phyloP scores from a whole-genome alignment of 2,113 vertebrate species.

The Trematomus loennbergii region DNA sequence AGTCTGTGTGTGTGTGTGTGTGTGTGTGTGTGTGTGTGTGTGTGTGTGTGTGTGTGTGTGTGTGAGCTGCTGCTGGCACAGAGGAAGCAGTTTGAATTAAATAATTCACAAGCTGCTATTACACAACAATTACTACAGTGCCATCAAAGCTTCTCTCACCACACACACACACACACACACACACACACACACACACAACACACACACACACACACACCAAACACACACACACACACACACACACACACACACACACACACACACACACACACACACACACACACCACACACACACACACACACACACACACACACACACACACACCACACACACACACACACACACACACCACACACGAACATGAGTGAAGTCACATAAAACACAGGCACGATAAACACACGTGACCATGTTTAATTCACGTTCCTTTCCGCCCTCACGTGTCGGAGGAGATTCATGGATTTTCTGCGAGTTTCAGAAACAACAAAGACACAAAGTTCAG shows the following conservation, averaged over 20 bases:
- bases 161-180: conserved; percentile 15
- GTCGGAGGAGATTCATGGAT: not conserved
- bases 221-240: conserved; percentile 13
- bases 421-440: not conserved
- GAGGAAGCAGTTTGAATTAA: conserved; percentile 55
- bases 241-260: conserved; percentile 2
- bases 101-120: conserved; percentile 64
- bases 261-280: conserved; percentile 5
- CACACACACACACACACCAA: not conserved
- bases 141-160: conserved; percentile 31
- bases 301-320: conserved; percentile 5
- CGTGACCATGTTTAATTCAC: conserved; percentile 19
- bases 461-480: not conserved
- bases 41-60: conserved; percentile 11
- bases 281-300: not conserved
- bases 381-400: not conserved
- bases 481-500: conserved; percentile 2
- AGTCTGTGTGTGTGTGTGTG: conserved; percentile 22
- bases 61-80: conserved; percentile 50
- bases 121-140: conserved; percentile 57
- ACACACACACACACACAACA: not conserved
- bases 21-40: conserved; percentile 13
- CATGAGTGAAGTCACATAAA: not conserved
- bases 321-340: not conserved
- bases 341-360: conserved; percentile 5